Base-by-base conservation (phyloP, 2,113 vertebrate species). In the Salvelinus sp. region DNA sequence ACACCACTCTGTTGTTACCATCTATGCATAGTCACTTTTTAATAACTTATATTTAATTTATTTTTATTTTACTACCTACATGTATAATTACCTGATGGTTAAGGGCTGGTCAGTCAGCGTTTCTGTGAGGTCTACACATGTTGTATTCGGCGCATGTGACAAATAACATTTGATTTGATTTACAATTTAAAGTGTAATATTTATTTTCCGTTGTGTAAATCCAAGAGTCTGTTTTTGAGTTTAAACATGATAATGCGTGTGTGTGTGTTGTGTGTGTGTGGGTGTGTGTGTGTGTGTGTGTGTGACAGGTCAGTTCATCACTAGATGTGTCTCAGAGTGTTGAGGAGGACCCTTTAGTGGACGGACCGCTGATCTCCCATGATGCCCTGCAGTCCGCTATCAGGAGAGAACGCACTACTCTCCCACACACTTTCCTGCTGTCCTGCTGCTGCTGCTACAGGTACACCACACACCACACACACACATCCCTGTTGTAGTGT, bases 311-410 rank as follows among this genome's bases (percentile, higher is more conserved):
- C 14, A 93, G 92, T 16, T 3, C 80, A 0, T 94, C 95, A 22
- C 82, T 92, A 81, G 96, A 97, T 75, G 77, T 96, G 72, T 94
- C 94, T 1, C 95, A 94, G 16, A 98, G 96, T 84, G 71, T 91
- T 9, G 98, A 98, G 18, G 96, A 98, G 13, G 96, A 98, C 76
- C 92, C 95, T 10, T 81, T 97, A 20, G 91, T 97, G 74, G 96
- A 98, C 9, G 89, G 92, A 30, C 95, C 94, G 0, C 93, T 96
- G 64, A 91, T 95, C 71, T 92, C 94, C 0, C 82, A 89, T 12
- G 93, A 95, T 66, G 88, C 87, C 0, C 88, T 98, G 38, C 91
- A 96, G 7, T 93, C 95, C 23, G 94, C 92, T 1, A 93, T 96
- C 71, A 93, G 93, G 84, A 95, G 93, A 76, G 93, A 89, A 71